Evolutionary conservation across 2,113 vertebrate species (phyloP).

Genomic region (Muntiacus muntjak): DNA sequence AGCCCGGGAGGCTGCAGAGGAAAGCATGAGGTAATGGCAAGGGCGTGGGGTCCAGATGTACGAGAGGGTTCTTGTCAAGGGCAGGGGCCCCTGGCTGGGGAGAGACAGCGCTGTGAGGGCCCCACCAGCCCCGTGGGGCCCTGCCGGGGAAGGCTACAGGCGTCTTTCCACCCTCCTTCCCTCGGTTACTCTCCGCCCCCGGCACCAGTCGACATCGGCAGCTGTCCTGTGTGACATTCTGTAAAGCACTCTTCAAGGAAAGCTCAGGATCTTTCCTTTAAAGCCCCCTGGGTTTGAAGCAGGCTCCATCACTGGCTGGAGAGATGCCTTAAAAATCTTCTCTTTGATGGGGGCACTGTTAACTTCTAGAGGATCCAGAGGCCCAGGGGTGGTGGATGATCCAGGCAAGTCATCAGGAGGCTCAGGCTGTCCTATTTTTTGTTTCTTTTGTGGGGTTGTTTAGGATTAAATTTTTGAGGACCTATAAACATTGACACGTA

Average conservation of each 20-base stretch:
- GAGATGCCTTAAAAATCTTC: fast-evolving
- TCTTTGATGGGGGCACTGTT: fast-evolving
- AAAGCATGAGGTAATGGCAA: not conserved
- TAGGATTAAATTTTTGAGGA: not conserved
- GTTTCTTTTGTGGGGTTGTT: not conserved
- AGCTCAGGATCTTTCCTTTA: not conserved
- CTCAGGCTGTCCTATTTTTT: not conserved
- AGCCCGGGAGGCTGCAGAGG: not conserved
- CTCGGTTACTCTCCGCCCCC: not conserved
- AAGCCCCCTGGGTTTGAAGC: not conserved
- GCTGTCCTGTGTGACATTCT: not conserved
- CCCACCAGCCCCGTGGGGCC: not conserved
- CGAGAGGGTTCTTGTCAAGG: fast-evolving
- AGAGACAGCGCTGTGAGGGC: not conserved
- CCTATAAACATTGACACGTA: not conserved
- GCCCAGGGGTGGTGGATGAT: fast-evolving
- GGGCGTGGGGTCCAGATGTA: not conserved
- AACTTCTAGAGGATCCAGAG: not conserved
- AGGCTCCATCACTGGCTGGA: fast-evolving
- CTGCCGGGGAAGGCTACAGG: not conserved
- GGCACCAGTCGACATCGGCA: not conserved
- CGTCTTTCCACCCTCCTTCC: not conserved
- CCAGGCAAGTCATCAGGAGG: not conserved
- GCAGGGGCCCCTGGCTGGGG: not conserved
- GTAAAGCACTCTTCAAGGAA: not conserved